These are phyloP conservation scores for Aplysia californica DNA, from an alignment of 1,140 invertebrate genomes.

Conservation along the genomic window DNA sequence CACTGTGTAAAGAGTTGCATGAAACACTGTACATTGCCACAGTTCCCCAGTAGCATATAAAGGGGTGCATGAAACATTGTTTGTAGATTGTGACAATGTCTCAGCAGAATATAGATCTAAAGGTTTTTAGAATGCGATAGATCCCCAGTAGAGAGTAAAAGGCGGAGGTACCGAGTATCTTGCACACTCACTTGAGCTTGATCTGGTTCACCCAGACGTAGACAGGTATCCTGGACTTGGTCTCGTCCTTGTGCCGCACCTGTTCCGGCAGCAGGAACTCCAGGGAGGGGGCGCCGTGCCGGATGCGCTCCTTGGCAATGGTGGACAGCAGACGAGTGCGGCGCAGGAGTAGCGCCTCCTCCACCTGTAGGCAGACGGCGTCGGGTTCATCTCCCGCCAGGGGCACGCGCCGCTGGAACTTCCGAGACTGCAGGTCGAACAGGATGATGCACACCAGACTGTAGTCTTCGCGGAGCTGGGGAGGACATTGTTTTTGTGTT, in stretches of 20 bases:
- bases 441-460: slow-evolving; percentile 53
- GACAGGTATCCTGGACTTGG: slow-evolving; percentile 44
- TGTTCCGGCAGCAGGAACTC: slow-evolving; percentile 54
- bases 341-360: slow-evolving; percentile 43
- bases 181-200: slow-evolving; percentile 57
- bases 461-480: slow-evolving; percentile 45
- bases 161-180: too few relatives aligned
- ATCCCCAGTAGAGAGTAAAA: too few relatives aligned
- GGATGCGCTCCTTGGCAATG: slow-evolving; percentile 52
- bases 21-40: too few relatives aligned
- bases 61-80: too few relatives aligned
- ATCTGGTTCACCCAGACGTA: slow-evolving; percentile 59
- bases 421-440: slow-evolving; percentile 54
- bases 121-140: too few relatives aligned
- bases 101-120: too few relatives aligned
- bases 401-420: slow-evolving; percentile 50
- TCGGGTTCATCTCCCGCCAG: slow-evolving; percentile 39
- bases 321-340: slow-evolving; percentile 39
- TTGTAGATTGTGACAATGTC: too few relatives aligned
- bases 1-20: too few relatives aligned
- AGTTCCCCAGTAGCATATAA: too few relatives aligned
- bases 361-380: slow-evolving; percentile 50
- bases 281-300: slow-evolving; percentile 44
- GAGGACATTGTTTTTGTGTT: too few relatives aligned
- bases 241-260: slow-evolving; percentile 47